phyloP scores from a whole-genome alignment of 2,113 vertebrate species.

The Anolis carolinensis region DNA sequence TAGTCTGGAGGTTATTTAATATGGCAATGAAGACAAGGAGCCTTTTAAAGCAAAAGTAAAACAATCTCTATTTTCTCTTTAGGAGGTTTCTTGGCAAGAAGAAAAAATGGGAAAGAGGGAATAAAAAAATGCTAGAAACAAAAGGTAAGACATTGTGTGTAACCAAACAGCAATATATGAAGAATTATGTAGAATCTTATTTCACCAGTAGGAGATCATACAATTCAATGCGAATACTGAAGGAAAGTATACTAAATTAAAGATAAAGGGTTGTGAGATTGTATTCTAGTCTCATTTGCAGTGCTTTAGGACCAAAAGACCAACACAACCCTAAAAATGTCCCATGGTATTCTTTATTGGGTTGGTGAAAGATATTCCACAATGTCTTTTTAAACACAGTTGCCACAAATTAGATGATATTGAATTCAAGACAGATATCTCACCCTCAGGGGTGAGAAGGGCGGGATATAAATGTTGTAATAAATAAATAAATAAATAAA shows the following conservation, averaged over 20 bases:
- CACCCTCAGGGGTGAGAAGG: too few relatives aligned
- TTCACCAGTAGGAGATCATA: slow-evolving; percentile 66
- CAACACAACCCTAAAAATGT: not conserved
- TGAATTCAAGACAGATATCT: too few relatives aligned
- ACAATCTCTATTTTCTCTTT: slow-evolving; percentile 70
- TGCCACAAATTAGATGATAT: not conserved
- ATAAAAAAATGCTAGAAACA: slow-evolving; percentile 51
- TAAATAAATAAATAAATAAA: too few relatives aligned
- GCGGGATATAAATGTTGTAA: too few relatives aligned
- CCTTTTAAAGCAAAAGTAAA: slow-evolving; percentile 71
- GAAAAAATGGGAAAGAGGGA: slow-evolving; percentile 61
- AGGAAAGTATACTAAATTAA: slow-evolving; percentile 40
- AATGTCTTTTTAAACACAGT: not conserved
- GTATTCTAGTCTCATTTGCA: not conserved
- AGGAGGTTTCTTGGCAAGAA: slow-evolving; percentile 65
- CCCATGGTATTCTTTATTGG: not conserved
- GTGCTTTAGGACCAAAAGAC: slow-evolving; percentile 3
- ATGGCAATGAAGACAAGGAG: slow-evolving; percentile 60
- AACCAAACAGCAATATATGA: slow-evolving; percentile 64
- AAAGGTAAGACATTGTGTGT: slow-evolving; percentile 60
- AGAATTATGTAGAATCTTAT: slow-evolving; percentile 59
- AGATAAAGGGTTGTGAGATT: slow-evolving; percentile 18
- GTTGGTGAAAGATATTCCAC: slow-evolving; percentile 8
- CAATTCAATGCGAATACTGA: slow-evolving; percentile 56
- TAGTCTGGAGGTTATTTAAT: slow-evolving; percentile 70